phyloP scores from a whole-genome alignment of 2,113 vertebrate species.

The Archilochus colubris region DNA sequence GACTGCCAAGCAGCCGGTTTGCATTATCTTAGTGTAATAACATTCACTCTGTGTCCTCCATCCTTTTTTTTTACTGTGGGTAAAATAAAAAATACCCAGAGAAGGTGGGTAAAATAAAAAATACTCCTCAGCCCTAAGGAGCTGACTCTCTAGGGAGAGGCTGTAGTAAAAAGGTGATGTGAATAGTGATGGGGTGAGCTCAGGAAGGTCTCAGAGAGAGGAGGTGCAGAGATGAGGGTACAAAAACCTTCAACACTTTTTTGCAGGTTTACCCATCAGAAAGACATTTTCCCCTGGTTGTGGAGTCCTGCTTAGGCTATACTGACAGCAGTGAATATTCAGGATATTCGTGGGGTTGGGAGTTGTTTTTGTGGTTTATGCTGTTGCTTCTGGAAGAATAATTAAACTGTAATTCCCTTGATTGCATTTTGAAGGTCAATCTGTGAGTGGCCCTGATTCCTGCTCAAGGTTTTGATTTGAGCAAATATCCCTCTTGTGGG shows the following conservation, averaged over 20 bases:
- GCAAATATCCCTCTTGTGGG: fast-evolving
- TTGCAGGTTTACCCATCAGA: not conserved
- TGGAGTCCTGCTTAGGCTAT: not conserved
- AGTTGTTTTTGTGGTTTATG: not conserved
- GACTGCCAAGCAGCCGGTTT: not conserved
- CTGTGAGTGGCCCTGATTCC: not conserved
- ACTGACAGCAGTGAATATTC: not conserved
- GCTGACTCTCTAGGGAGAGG: not conserved
- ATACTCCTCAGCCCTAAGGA: not conserved
- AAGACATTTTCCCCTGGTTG: not conserved
- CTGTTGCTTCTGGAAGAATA: not conserved
- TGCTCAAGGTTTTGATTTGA: not conserved
- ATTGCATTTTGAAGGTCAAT: not conserved
- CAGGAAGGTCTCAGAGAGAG: not conserved
- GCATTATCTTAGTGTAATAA: not conserved
- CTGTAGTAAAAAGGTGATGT: not conserved
- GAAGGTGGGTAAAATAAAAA: not conserved
- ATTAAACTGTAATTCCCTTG: not conserved
- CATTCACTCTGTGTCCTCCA: fast-evolving
- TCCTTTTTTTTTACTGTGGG: not conserved
- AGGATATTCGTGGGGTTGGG: not conserved
- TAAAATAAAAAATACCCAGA: not conserved
- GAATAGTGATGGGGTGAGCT: too few relatives aligned
- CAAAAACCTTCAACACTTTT: fast-evolving
- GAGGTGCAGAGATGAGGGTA: not conserved